A percentile compares a stretch with the other conserved stretches of the same genome.
Evolutionary conservation across 2,113 vertebrate species (phyloP).

Genomic region (Dasypus novemcinctus): DNA sequence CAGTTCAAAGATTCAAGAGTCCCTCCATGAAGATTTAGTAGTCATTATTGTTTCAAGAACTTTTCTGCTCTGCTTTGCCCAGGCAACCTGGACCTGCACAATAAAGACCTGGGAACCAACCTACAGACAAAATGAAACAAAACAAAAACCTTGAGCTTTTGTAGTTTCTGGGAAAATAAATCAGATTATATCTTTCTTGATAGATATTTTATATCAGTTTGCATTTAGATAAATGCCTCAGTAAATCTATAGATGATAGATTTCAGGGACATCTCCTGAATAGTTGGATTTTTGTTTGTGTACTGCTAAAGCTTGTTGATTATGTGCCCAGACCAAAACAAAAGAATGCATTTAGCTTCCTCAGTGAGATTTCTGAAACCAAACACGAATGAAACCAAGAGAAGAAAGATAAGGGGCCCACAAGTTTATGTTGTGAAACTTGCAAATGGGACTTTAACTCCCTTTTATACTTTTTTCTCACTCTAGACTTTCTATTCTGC

Average conservation of each 20-base stretch:
- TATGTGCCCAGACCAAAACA: slow-evolving; percentile 38
- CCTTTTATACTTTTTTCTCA: not conserved
- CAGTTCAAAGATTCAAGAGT: not conserved
- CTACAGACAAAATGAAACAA: not conserved
- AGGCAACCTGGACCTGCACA: not conserved
- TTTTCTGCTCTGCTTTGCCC: not conserved
- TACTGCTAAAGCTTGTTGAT: slow-evolving; percentile 1
- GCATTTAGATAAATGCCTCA: not conserved
- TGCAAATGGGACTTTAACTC: not conserved
- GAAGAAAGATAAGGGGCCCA: slow-evolving; percentile 32
- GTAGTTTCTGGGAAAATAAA: not conserved
- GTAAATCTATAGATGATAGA: not conserved
- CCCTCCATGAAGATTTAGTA: not conserved
- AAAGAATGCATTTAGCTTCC: slow-evolving; percentile 48
- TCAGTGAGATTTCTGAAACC: slow-evolving; percentile 42
- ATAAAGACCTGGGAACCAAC: not conserved
- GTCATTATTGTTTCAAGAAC: not conserved
- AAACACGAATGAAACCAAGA: slow-evolving; percentile 42
- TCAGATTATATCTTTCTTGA: not conserved
- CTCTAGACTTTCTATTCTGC: not conserved
- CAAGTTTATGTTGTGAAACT: not conserved
- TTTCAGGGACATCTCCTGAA: not conserved
- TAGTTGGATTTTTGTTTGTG: not conserved
- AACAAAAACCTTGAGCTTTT: not conserved
- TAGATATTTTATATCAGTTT: not conserved